Percentiles rank a stretch among this genome's conserved stretches.
Conservation (phyloP, 2,797 vertebrate species). For the Sternotherus odoratus region DNA sequence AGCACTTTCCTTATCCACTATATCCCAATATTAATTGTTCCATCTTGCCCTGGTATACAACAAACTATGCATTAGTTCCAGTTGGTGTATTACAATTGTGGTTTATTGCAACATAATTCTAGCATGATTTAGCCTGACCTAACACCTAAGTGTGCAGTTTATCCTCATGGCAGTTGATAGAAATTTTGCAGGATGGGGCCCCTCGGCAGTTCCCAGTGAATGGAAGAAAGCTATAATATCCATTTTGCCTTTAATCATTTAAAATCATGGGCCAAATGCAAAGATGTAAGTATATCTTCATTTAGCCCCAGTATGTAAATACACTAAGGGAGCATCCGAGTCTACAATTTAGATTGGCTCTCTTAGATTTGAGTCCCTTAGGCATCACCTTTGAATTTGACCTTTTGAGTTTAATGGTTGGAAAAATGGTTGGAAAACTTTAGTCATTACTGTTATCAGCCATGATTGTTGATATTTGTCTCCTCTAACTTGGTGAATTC, state of each 20-base stretch:
- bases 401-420: neutral
- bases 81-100: neutral
- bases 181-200: neutral
- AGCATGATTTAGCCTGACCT: neutral
- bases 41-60: neutral
- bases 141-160: neutral
- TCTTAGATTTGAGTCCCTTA: neutral
- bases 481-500: too few relatives aligned
- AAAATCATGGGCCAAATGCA: neutral
- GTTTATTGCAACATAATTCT: neutral
- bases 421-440: too few relatives aligned
- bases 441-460: too few relatives aligned
- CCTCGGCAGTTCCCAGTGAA: neutral
- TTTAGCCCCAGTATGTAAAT: neutral
- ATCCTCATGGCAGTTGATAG: neutral
- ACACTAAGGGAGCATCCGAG: neutral
- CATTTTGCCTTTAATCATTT: neutral
- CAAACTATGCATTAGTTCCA: neutral
- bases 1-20: neutral
- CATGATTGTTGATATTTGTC: too few relatives aligned
- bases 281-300: neutral
- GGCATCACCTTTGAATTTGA: neutral
- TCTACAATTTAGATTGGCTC: neutral
- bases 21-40: neutral
- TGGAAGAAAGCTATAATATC: neutral